Base-by-base conservation (phyloP, 1,140 invertebrate species). In the Hycleus cichorii region DNA sequence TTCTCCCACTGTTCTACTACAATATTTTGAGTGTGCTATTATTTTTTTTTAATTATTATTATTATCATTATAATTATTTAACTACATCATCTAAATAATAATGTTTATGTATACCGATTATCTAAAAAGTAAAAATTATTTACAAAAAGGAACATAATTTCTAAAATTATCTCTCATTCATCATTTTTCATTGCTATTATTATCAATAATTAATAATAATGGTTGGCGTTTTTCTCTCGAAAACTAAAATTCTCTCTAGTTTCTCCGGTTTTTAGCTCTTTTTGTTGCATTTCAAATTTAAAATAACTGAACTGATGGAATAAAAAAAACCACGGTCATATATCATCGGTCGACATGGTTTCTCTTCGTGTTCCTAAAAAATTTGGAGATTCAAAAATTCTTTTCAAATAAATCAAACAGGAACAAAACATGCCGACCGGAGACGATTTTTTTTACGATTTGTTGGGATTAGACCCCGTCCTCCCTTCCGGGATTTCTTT, bases 111-210 rank as follows among this genome's bases (percentile, higher is more conserved):
- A 18, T 18, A 18, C 18, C 49, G 49, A 39, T 8, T 51, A n/a
- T 27, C 58, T 49, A 49, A 55, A 59, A 39, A 60, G 39, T 60
- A 47, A 47, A 55, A 55, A 50, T 56, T 69, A 72, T 72, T 59
- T 72, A 72, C 71, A 72, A 70, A 67, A 72, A 72, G 69, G 71
- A 71, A 72, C 69, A 69, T 69, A 72, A 72, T 47, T 55, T 66
- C 18, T 18, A 18, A 18, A 18, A 18, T 18, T 18, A 18, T 18
- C 18, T 18, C 18, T 18, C 18, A 18, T 66, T 63, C 69, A 64
- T 66, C 65, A 68, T 59, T 64, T 49, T 42, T 10, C 18, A 18
- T 18, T 18, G 18, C 18, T 18, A 18, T 18, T 18, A 18, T 18
- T 18, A 18, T 18, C 18, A 47, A 55, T 55, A 57, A 58, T 39